Evolutionary conservation across 92 coral and sea anemone genomes (phyloP).

Genomic region (Heliopora coerulea): DNA sequence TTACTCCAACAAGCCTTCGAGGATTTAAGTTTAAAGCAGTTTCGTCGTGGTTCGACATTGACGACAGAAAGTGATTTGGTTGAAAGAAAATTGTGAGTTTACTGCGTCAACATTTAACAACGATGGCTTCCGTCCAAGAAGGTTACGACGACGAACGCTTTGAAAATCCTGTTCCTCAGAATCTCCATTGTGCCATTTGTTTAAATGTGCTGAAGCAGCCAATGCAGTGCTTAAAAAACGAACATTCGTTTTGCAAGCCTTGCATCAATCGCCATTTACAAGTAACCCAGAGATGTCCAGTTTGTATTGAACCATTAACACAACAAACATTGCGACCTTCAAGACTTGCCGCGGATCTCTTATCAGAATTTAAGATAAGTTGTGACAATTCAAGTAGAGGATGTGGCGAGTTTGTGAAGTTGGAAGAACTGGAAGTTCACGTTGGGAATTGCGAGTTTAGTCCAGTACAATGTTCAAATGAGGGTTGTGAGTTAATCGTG

Average conservation of each 20-base stretch:
- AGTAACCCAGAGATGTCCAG: background rate
- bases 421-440: constrained; percentile 43
- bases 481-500: constrained; percentile 34
- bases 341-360: constrained; percentile 44
- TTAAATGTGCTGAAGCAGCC: background rate
- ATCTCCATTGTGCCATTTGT: constrained; percentile 3
- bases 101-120: no score
- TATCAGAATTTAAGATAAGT: constrained; percentile 44
- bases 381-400: constrained; percentile 47
- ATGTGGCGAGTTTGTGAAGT: constrained; percentile 38
- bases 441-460: constrained; percentile 37
- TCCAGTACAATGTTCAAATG: constrained; percentile 46
- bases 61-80: no score
- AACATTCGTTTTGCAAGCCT: background rate
- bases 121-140: no score
- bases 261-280: background rate
- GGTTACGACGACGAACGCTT: background rate
- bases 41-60: no score
- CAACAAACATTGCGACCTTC: constrained; percentile 38
- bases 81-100: no score
- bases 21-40: no score
- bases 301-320: constrained; percentile 17
- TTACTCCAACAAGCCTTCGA: no score
- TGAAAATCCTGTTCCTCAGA: background rate
- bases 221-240: background rate